Conservation (phyloP, 30 jellyfish, hydroid and myxozoan species). For the Catostylus mosaicus region DNA sequence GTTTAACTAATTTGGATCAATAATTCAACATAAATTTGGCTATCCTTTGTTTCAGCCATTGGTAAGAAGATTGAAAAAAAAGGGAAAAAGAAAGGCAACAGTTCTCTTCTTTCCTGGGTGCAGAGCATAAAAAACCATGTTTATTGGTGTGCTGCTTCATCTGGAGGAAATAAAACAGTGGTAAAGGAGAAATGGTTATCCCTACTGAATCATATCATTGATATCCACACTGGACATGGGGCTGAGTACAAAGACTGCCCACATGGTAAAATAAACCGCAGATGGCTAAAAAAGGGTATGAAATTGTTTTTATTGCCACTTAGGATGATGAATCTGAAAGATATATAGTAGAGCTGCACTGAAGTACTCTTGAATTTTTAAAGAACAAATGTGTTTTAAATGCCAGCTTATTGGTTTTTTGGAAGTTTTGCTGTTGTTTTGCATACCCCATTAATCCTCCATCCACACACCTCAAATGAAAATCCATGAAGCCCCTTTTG, state of each 20-base stretch:
- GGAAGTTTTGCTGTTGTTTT: too few species aligned
- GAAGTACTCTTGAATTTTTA: not conserved
- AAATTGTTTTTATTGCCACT: not conserved
- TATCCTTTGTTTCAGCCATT: conserved; percentile 21
- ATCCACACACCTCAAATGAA: not conserved
- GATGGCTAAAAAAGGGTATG: conserved; percentile 31
- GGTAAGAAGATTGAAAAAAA: conserved; percentile 26
- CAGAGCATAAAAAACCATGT: conserved; percentile 28
- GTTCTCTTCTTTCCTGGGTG: conserved; percentile 8
- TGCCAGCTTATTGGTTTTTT: not conserved
- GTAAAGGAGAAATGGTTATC: conserved; percentile 28
- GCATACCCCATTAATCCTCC: not conserved
- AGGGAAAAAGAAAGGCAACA: conserved; percentile 18
- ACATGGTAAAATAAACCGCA: conserved; percentile 18
- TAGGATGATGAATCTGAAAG: too few species aligned
- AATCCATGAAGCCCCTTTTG: not conserved
- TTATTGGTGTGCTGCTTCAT: conserved; percentile 37
- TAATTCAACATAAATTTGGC: too few species aligned
- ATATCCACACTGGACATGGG: conserved; percentile 19
- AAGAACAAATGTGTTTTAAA: not conserved
- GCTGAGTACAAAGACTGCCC: conserved; percentile 13
- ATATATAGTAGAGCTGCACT: not conserved
- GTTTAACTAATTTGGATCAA: too few species aligned
- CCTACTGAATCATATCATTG: conserved; percentile 10
- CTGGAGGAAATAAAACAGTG: not conserved